Base-by-base conservation (phyloP, 2,888 invertebrate species). In the Nomada goodeniana region DNA sequence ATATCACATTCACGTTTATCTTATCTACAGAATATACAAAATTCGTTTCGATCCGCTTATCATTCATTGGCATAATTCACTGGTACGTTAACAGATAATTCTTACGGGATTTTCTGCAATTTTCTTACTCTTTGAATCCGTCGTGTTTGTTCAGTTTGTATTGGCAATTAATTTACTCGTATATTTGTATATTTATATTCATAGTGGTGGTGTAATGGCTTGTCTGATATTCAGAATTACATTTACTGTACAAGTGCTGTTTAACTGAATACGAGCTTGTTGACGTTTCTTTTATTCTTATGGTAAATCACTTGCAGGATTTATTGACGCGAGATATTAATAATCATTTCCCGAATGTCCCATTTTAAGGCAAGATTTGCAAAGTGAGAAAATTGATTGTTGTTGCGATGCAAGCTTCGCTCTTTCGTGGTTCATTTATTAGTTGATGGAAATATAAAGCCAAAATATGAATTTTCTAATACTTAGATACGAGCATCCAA, bases 21-120 rank as follows among this genome's bases (percentile, higher is more conserved):
- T 83, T 92, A 93, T 93, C 92, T 93, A 93, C 93, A 93, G 87
- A 90, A 92, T 93, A 89, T 93, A 93, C 92, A 92, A 90, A 87
- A 73, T 83, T 73, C 80, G 77, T 60, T 75, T 71, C 60, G 75
- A 65, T 70, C 72, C 70, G 70, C 70, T 73, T 60, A 63, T 61
- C 67, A 26, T 55, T 74, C 67, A 55, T 63, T 69, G 63, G 69
- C 70, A 60, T 70, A 47, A 29, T 74, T 78, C 83, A 78, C 77
- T 71, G 77, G 73, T 61, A 74, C 78, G 77, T 61, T 60, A 68
- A 74, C 59, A 72, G 68, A 76, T 63, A 65, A 72, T 50, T 78
- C 9, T 52, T 42, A 60, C 18, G 60, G 23, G 65, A 74, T 57
- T 73, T 73, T 59, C 2, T 73, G 64, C 26, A 26, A 23, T 72